These are phyloP conservation scores for Bagarius yarrelli DNA, from an alignment of 2,113 vertebrate species.

Conservation along the genomic window DNA sequence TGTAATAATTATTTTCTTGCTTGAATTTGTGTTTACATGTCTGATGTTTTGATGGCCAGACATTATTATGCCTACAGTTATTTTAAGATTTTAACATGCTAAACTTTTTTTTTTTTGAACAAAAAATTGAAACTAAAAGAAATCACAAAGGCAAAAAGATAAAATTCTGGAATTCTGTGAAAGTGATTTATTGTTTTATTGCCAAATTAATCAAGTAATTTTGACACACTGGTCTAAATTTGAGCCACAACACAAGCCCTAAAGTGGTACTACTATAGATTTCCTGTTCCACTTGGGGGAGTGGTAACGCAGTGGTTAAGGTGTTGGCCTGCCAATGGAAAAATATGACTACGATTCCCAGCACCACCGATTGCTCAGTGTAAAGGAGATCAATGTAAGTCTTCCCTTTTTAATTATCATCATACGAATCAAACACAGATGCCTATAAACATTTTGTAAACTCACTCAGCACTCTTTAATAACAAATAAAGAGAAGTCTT, in stretches of 20 bases:
- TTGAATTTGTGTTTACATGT: not conserved
- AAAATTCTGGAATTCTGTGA: not conserved
- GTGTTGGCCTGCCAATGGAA: no score
- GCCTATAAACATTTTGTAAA: not conserved
- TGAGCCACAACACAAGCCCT: not conserved
- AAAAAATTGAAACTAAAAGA: not conserved
- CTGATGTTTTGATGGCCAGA: not conserved
- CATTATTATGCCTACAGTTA: not conserved
- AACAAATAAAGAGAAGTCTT: not conserved
- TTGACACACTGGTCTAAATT: not conserved
- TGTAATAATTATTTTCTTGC: not conserved
- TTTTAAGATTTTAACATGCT: not conserved
- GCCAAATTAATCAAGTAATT: no score
- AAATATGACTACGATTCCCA: no score
- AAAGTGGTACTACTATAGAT: not conserved
- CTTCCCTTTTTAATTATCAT: no score
- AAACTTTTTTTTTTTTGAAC: not conserved
- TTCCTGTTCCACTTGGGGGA: no score
- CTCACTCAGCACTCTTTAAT: not conserved
- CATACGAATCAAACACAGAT: not conserved
- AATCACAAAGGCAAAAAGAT: not conserved
- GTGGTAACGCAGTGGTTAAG: no score
- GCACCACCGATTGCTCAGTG: no score
- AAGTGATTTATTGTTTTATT: not conserved
- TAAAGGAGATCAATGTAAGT: no score